Conservation (phyloP, 2,888 invertebrate species). For the Bellardia pandia region DNA sequence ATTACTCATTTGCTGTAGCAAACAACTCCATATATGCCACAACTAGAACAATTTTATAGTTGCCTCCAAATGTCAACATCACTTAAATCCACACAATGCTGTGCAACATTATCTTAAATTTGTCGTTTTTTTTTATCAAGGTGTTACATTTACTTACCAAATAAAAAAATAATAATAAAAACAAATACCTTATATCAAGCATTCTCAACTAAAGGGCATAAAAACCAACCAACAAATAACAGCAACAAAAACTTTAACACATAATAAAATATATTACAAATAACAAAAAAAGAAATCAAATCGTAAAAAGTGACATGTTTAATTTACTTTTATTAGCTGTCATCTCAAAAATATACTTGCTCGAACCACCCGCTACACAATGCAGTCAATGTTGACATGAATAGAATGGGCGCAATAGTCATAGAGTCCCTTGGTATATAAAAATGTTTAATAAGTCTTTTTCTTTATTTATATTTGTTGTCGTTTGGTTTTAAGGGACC, state of each 20-base stretch:
- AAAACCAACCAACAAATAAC: constrained; percentile 21
- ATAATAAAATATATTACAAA: constrained; percentile 51
- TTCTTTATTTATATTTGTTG: background rate
- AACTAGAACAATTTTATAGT: constrained; percentile 23
- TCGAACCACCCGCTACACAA: constrained; percentile 23
- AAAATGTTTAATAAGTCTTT: constrained; percentile 34
- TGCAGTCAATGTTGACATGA: background rate
- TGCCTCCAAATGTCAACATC: constrained; percentile 14
- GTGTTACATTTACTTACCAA: constrained; percentile 36
- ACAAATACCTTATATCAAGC: background rate
- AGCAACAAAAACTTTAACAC: constrained; percentile 64
- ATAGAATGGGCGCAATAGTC: background rate
- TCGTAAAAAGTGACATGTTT: constrained; percentile 69
- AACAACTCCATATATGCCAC: background rate
- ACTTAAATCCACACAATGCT: background rate
- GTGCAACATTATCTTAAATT: constrained; percentile 25
- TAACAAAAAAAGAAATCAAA: constrained; percentile 31
- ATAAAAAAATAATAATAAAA: constrained; percentile 27
- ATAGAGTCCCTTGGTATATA: constrained; percentile 15
- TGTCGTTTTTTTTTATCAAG: constrained; percentile 23
- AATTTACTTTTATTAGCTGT: constrained; percentile 72
- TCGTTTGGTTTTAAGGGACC: background rate
- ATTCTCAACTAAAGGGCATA: constrained; percentile 22
- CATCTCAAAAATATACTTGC: constrained; percentile 39
- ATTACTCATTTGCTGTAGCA: constrained; percentile 8